Conservation (phyloP, 2,113 vertebrate genomes). For the Nesogale talazaci region DNA sequence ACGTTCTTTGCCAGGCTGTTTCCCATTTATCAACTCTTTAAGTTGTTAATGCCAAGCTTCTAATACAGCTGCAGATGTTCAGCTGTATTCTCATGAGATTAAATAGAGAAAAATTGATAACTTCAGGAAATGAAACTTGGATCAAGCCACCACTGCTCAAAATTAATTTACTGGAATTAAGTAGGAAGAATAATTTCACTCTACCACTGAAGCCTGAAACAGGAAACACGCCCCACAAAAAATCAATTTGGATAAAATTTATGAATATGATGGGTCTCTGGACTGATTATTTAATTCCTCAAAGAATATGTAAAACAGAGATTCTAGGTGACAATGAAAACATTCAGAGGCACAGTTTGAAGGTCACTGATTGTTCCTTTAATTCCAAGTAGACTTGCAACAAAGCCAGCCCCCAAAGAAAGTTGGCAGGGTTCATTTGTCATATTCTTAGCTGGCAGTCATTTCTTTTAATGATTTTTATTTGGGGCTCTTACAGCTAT, state of each 20-base stretch:
- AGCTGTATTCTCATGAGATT: conserved; percentile 32
- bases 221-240: neutral
- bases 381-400: neutral
- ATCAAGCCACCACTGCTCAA: conserved; percentile 3
- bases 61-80: conserved; percentile 29
- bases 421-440: neutral
- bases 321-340: neutral
- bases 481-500: too few species aligned
- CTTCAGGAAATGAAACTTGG: conserved; percentile 56
- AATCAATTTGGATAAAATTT: too few species aligned
- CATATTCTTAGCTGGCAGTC: neutral
- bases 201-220: conserved; percentile 22
- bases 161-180: neutral
- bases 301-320: conserved; percentile 5
- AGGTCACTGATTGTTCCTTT: neutral
- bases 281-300: neutral
- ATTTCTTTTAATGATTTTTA: too few species aligned
- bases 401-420: neutral
- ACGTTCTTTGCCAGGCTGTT: neutral
- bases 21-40: conserved; percentile 28
- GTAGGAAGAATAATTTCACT: conserved; percentile 1
- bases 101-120: conserved; percentile 33
- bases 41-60: conserved; percentile 34
- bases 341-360: neutral
- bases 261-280: neutral